These are phyloP conservation scores for Athalia rosae DNA, from an alignment of 2,888 invertebrate species.

Conservation along the genomic window DNA sequence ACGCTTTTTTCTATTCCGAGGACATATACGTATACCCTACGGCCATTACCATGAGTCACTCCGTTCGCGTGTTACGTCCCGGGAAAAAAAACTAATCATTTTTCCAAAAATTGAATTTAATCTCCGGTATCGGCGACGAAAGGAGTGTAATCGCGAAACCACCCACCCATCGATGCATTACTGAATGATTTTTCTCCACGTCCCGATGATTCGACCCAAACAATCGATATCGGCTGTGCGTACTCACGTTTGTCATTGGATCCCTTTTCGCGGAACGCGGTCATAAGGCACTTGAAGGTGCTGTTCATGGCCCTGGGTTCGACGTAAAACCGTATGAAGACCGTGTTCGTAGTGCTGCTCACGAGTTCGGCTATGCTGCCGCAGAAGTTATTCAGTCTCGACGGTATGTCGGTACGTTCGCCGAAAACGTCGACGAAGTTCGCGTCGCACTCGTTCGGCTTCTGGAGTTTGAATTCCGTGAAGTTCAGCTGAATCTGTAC, in stretches of 20 bases:
- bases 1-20: no score
- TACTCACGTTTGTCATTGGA: conserved; percentile 73
- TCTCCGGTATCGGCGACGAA: no score
- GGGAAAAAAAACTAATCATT: no score
- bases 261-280: conserved; percentile 81
- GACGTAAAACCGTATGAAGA: conserved; percentile 85
- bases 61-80: no score
- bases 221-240: background rate
- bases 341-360: conserved; percentile 79
- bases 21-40: no score
- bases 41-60: no score
- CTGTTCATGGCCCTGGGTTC: conserved; percentile 79
- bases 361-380: conserved; percentile 90
- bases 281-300: conserved; percentile 83
- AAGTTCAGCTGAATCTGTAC: conserved; percentile 83
- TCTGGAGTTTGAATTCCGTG: conserved; percentile 79
- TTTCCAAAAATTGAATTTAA: no score
- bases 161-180: no score
- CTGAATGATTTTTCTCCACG: no score
- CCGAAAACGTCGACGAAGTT: conserved; percentile 86
- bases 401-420: conserved; percentile 79
- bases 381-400: conserved; percentile 83
- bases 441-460: conserved; percentile 85
- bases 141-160: no score
- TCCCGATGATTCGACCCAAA: no score